Evolutionary conservation across 2,888 invertebrate species (phyloP).

Genomic region (Apocheima hispidaria): DNA sequence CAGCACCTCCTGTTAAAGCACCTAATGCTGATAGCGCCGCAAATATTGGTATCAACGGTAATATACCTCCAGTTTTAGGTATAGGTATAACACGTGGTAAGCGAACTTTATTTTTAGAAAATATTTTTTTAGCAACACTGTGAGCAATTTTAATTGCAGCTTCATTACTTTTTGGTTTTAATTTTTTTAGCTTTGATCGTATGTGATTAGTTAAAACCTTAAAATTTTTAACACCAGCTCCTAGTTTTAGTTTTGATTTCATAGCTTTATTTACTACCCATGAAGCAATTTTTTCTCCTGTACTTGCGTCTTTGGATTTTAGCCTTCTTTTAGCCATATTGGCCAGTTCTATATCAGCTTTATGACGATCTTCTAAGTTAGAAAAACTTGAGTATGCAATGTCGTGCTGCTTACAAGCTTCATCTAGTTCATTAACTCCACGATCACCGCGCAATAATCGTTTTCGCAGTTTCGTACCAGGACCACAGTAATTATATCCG

Average conservation of each 20-base stretch:
- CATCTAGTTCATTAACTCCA: conserved; percentile 48
- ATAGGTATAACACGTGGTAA: conserved; percentile 9
- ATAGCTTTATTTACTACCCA: conserved; percentile 23
- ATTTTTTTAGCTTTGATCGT: background rate
- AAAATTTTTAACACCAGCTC: conserved; percentile 1
- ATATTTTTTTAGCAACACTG: conserved; percentile 4
- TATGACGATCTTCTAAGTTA: no score
- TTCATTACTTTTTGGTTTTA: conserved; percentile 9
- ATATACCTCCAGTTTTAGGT: conserved; percentile 18
- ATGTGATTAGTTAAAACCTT: background rate
- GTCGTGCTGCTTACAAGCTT: conserved; percentile 45
- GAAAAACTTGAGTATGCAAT: conserved; percentile 41
- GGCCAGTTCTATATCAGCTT: background rate
- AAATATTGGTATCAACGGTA: conserved; percentile 18
- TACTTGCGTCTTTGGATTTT: background rate
- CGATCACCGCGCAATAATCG: conserved; percentile 55
- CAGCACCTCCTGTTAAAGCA: conserved; percentile 12
- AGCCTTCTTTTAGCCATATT: background rate
- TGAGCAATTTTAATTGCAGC: background rate
- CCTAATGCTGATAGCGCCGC: conserved; percentile 8
- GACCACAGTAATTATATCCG: no score
- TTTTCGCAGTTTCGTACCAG: conserved; percentile 51
- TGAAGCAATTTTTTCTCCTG: conserved; percentile 18
- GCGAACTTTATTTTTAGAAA: background rate
- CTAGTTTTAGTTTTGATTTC: conserved; percentile 1